phyloP scores from a whole-genome alignment of 2,888 invertebrate genomes.

The Drosophila gaucha region DNA sequence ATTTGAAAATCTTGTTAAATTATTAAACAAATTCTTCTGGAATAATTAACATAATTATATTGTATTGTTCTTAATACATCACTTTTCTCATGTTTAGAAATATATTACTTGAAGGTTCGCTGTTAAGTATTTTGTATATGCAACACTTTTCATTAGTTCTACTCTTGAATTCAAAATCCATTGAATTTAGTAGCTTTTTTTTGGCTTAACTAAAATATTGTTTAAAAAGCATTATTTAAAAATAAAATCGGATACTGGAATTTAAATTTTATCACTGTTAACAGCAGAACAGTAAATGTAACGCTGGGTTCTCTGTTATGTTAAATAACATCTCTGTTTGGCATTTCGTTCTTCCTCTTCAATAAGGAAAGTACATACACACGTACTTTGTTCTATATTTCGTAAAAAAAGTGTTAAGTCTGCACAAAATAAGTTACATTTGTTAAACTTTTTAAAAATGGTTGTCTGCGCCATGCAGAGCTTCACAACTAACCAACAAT shows the following conservation, averaged over 20 bases:
- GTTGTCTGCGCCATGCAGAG: constrained; percentile 58
- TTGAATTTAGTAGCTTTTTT: too few relatives aligned
- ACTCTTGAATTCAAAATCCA: too few relatives aligned
- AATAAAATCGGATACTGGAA: background rate
- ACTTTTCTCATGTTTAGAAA: too few relatives aligned
- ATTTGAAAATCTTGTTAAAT: too few relatives aligned
- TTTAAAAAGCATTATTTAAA: too few relatives aligned
- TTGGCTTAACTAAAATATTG: too few relatives aligned
- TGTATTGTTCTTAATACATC: too few relatives aligned
- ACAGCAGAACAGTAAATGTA: background rate
- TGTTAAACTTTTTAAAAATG: constrained; percentile 26
- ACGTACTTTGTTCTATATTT: constrained; percentile 17
- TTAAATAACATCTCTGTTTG: constrained; percentile 17
- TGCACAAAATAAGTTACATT: constrained; percentile 8
- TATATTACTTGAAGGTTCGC: too few relatives aligned
- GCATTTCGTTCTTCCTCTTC: constrained; percentile 25
- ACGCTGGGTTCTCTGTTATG: background rate
- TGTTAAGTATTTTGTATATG: too few relatives aligned
- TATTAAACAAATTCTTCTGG: too few relatives aligned
- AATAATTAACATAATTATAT: too few relatives aligned
- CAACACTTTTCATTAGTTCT: too few relatives aligned
- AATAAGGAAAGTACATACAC: constrained; percentile 21
- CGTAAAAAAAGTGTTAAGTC: constrained; percentile 12
- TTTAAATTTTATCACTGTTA: background rate
- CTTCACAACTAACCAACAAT: constrained; percentile 34